A percentile compares a stretch with the other conserved stretches of the same genome.
Evolutionary conservation across 2,797 vertebrate species (phyloP).

Genomic region (Acrossocheilus fasciatus): DNA sequence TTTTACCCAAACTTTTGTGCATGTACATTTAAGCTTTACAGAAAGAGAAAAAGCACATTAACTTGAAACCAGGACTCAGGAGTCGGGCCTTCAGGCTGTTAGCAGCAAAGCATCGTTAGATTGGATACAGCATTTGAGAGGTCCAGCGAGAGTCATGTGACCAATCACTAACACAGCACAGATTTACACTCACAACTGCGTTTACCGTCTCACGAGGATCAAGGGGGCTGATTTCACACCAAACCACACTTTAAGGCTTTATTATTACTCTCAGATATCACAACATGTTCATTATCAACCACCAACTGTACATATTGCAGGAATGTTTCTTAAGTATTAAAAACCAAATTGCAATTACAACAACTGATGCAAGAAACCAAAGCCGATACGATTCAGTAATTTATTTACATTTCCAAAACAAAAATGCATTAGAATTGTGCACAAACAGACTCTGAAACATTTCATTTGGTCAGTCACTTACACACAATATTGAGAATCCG

Average conservation of each 20-base stretch:
- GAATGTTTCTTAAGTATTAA: conserved; percentile 29
- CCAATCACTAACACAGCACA: conserved; percentile 5
- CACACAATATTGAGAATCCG: conserved; percentile 24
- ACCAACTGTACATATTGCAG: conserved; percentile 2
- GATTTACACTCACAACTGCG: neutral
- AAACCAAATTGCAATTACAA: neutral
- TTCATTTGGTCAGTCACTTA: conserved; percentile 41
- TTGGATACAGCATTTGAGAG: conserved; percentile 34
- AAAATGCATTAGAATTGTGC: conserved; percentile 15
- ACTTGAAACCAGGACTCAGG: neutral
- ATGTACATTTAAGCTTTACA: conserved; percentile 10
- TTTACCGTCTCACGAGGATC: neutral
- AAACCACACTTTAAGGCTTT: conserved; percentile 55
- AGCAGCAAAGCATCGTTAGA: conserved; percentile 14
- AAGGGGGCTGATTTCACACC: conserved; percentile 61
- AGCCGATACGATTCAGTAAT: conserved; percentile 29
- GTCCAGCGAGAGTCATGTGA: conserved; percentile 8
- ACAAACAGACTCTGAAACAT: conserved; percentile 26
- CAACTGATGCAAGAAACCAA: neutral
- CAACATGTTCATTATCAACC: neutral
- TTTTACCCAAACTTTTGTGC: neutral
- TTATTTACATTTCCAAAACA: conserved; percentile 49
- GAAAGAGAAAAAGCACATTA: neutral
- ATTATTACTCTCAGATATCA: conserved; percentile 1
- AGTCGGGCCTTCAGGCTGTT: neutral